Evolutionary conservation across 2,888 invertebrate species (phyloP).

Genomic region (Pseudococcus viburni): DNA sequence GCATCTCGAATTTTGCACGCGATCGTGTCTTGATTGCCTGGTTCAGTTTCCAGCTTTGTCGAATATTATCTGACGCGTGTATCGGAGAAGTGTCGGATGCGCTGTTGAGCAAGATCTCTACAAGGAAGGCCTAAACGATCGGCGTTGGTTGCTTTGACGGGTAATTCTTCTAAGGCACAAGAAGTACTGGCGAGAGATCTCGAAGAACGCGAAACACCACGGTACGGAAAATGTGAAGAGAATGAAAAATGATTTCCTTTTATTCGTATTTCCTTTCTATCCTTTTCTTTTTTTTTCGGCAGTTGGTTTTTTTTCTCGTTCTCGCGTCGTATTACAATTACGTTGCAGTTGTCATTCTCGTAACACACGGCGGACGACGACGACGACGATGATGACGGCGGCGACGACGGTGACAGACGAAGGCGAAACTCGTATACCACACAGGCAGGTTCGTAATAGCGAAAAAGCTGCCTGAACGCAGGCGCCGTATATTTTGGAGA

Average conservation of each 20-base stretch:
- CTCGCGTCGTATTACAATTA: background rate
- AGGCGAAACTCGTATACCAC: constrained; percentile 33
- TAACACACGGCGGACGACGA: constrained; percentile 42
- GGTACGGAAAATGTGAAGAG: background rate
- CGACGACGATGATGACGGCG: constrained; percentile 29
- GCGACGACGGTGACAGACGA: constrained; percentile 35
- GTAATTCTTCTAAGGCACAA: no score
- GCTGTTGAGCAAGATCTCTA: no score
- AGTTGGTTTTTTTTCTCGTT: background rate
- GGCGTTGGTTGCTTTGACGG: no score
- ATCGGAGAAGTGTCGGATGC: background rate
- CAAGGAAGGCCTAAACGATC: no score
- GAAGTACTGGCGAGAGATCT: background rate
- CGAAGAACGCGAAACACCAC: constrained; percentile 18
- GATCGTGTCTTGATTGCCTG: constrained; percentile 42
- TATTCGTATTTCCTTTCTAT: background rate
- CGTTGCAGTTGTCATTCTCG: constrained; percentile 15
- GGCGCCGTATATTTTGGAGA: constrained; percentile 57
- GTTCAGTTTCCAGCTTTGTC: constrained; percentile 60
- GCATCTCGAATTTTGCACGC: constrained; percentile 58
- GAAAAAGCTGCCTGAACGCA: constrained; percentile 37
- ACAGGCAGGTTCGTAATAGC: constrained; percentile 13
- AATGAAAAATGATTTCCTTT: constrained; percentile 5
- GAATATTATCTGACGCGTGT: background rate
- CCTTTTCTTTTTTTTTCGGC: background rate